Conservation (phyloP, 1,140 invertebrate genomes). For the Drosophila tani region DNA sequence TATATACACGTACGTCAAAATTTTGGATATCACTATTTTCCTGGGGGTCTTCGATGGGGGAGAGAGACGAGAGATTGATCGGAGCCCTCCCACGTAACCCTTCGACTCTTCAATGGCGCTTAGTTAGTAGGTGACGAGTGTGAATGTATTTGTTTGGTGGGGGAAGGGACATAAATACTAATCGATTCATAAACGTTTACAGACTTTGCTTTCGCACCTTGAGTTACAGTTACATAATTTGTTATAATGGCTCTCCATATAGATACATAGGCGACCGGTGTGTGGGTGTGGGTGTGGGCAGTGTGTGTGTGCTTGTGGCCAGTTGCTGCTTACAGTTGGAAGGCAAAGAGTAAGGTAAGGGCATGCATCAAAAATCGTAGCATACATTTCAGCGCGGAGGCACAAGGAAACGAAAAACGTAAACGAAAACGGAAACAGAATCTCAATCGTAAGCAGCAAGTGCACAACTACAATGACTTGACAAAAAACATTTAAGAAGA, state of each 20-base stretch:
- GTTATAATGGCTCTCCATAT: conserved; percentile 78
- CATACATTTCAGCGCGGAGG: conserved; percentile 68
- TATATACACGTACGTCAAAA: conserved; percentile 84
- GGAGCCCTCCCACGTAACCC: conserved; percentile 7
- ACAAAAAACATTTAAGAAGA: conserved; percentile 39
- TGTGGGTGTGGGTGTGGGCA: conserved; percentile 16
- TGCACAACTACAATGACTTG: conserved; percentile 44
- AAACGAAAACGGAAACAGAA: conserved; percentile 17
- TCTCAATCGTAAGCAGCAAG: conserved; percentile 69
- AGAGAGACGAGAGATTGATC: neutral
- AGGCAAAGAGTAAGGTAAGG: conserved; percentile 3
- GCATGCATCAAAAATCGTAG: conserved; percentile 73
- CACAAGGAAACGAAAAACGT: conserved; percentile 17
- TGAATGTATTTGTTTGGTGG: conserved; percentile 33
- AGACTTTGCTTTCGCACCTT: conserved; percentile 25
- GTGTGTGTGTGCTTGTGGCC: conserved; percentile 1
- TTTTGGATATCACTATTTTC: conserved; percentile 44
- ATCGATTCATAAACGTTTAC: conserved; percentile 82
- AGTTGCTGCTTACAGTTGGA: conserved; percentile 60
- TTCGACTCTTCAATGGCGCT: conserved; percentile 39
- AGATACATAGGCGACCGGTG: conserved; percentile 56
- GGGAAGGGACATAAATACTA: conserved; percentile 63
- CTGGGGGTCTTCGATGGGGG: conserved; percentile 5
- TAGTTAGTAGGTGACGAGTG: conserved; percentile 51
- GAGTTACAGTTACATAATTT: conserved; percentile 47